phyloP scores from a whole-genome alignment of 2,888 invertebrate genomes.

The Himalopsyche tibetana region DNA sequence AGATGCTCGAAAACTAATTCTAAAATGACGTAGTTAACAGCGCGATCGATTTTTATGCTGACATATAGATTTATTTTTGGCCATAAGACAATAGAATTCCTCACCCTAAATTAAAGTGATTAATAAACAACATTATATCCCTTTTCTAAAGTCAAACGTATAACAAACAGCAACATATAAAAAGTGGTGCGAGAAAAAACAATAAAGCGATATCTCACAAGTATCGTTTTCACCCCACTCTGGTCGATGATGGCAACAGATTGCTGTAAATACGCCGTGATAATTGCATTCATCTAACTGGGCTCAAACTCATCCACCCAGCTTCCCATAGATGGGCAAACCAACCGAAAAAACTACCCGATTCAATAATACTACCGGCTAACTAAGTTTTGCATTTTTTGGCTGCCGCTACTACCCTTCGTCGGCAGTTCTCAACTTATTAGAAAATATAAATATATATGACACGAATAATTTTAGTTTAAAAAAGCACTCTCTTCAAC shows the following conservation, averaged over 20 bases:
- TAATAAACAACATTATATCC: conserved; percentile 40
- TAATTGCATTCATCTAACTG: conserved; percentile 70
- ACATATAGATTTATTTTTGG: no score
- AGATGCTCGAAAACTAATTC: no score
- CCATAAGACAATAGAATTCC: neutral
- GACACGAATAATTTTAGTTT: no score
- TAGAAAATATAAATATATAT: neutral
- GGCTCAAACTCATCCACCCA: conserved; percentile 16
- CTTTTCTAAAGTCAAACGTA: conserved; percentile 18
- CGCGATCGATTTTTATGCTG: no score
- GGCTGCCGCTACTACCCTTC: neutral
- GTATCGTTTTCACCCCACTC: conserved; percentile 75
- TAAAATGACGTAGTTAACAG: no score
- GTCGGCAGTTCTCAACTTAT: neutral
- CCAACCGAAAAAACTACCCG: conserved; percentile 55
- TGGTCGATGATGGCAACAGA: conserved; percentile 68
- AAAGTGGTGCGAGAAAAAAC: conserved; percentile 75
- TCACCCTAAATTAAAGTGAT: conserved; percentile 13
- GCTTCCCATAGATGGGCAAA: conserved; percentile 45
- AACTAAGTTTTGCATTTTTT: conserved; percentile 33
- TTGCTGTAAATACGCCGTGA: conserved; percentile 73
- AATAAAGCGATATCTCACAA: conserved; percentile 78
- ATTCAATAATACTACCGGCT: conserved; percentile 67
- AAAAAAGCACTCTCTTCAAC: no score
- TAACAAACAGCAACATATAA: conserved; percentile 44